Conservation (phyloP, 23 tunicate genomes). For the Phallusia fumigata region DNA sequence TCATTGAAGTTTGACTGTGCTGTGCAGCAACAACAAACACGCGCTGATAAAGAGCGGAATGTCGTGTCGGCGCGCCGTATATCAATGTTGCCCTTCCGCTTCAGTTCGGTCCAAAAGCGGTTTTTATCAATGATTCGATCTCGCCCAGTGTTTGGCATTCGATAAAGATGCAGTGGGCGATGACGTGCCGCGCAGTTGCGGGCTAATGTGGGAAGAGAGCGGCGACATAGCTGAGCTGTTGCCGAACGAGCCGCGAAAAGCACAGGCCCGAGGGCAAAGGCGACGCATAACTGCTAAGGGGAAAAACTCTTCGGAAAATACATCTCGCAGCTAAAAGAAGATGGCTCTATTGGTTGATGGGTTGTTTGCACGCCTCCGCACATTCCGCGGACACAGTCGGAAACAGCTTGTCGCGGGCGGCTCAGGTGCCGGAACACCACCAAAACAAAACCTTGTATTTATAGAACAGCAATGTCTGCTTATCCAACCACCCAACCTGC, state of each 20-base stretch:
- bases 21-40: slow-evolving; percentile 8
- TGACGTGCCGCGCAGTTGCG: no score
- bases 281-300: not conserved
- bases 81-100: slow-evolving; percentile 10
- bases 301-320: not conserved
- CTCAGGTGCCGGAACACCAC: not conserved
- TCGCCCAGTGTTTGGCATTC: not conserved
- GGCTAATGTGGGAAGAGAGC: not conserved
- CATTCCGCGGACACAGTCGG: not conserved
- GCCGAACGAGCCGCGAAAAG: not conserved
- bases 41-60: slow-evolving; percentile 22
- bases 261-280: slow-evolving; percentile 2
- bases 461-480: not conserved
- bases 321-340: not conserved
- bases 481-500: not conserved
- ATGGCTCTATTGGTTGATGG: not conserved
- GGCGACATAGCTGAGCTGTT: not conserved
- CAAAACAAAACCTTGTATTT: slow-evolving; percentile 11
- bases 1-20: not conserved
- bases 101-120: not conserved
- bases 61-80: slow-evolving; percentile 15
- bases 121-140: slow-evolving; percentile 5
- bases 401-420: slow-evolving; percentile 13
- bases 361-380: slow-evolving; percentile 5
- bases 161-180: not conserved